A percentile compares a stretch with the other conserved stretches of the same genome.
phyloP scores from a whole-genome alignment of 2,113 vertebrate species.

The Lepisosteus osseus region DNA sequence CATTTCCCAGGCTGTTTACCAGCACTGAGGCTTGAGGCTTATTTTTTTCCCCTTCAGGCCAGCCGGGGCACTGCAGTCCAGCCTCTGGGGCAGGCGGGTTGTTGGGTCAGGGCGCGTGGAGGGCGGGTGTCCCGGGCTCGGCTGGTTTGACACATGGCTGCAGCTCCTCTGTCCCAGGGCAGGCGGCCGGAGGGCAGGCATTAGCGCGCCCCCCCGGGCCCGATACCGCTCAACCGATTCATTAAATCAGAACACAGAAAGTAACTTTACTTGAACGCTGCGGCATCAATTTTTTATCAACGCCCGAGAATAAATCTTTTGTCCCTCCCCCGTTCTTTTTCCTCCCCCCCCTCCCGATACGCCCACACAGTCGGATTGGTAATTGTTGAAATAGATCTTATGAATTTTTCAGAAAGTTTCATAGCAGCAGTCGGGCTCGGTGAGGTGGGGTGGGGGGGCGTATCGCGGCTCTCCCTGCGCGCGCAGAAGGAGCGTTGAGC shows the following conservation, averaged over 20 bases:
- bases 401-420: constrained; percentile 87
- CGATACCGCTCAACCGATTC: constrained; percentile 83
- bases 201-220: constrained; percentile 80
- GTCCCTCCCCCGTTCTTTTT: constrained; percentile 64
- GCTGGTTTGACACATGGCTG: constrained; percentile 82
- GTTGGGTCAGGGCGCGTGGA: constrained; percentile 53
- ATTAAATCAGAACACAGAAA: constrained; percentile 99
- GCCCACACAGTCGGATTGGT: constrained; percentile 71
- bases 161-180: constrained; percentile 65
- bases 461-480: constrained; percentile 39
- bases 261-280: constrained; percentile 98
- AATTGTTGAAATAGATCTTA: constrained; percentile 94
- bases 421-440: constrained; percentile 58
- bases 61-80: constrained; percentile 49
- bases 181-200: constrained; percentile 65
- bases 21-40: constrained; percentile 16
- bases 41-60: constrained; percentile 27
- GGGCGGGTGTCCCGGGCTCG: constrained; percentile 47
- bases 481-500: constrained; percentile 4
- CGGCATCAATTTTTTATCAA: constrained; percentile 92
- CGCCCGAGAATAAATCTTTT: constrained; percentile 95
- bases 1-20: constrained; percentile 47
- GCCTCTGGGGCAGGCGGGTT: constrained; percentile 64
- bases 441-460: constrained; percentile 24
- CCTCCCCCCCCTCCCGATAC: constrained; percentile 49